Base-by-base conservation (phyloP, 2,888 invertebrate species). In the Pachydiplax longipennis region DNA sequence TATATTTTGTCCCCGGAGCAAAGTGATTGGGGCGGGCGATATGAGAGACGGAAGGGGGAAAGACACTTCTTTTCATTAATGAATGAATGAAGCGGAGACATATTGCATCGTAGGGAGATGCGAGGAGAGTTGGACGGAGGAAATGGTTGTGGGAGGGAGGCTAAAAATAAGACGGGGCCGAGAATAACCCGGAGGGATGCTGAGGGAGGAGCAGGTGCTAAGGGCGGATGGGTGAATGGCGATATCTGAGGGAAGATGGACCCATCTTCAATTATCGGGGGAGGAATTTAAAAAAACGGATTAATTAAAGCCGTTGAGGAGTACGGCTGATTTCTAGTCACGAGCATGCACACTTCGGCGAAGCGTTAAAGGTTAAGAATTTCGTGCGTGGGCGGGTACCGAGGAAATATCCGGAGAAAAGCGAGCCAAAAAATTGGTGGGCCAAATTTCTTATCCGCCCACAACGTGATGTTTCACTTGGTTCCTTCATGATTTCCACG, bases 71-170 rank as follows among this genome's bases (percentile, higher is more conserved):
- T 65, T 87, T 87, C 61, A 87, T 87, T 61, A 87, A 87, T 87
- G 87, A 87, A 83, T 83, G 83, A 83, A 87, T 87, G 87, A 87
- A 61, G 87, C 87, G 61, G 61, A 31, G 37, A 87, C 87, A 87
- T 87, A 87, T 61, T 87, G 87, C 58, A 87, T 61, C 35, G 87
- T 12, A 40, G 61, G 83, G 58, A 13, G 31, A 22, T 35, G 53
- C 22, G 18, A 18, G 35, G 83, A 31, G 58, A 8, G 35, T 31
- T 13, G 53, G 83, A 15, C 13, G 31, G 18, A n/a, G 58, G 35
- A 53, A 37, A 40, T 37, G 40, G 40, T n/a, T 81, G 40, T 40
- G 81, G 80, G 80, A 35, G 18, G 25, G 40, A 81, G 40, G 58
- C 87, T 87, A 87, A 87, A 87, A 87, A 87, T 87, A 87, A 87